Evolutionary conservation across 30 jellyfish, hydroid and myxozoan species (phyloP), one percentile per base, ranked within the genome.

Genomic region (Chrysaora quinquecirrha): DNA sequence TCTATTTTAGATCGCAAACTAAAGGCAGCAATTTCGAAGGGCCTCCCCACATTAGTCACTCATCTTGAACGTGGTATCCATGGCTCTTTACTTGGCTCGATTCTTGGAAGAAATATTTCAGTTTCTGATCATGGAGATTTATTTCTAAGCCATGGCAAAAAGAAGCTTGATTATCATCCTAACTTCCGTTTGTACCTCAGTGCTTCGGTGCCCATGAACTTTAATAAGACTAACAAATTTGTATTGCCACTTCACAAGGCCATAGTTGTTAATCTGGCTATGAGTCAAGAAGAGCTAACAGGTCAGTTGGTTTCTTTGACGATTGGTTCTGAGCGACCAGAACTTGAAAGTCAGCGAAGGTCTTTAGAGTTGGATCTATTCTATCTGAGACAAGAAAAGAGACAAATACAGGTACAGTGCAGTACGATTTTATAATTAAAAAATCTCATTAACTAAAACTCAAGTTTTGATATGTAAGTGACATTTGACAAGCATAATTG

Each of bases 331-430:
- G 96, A 76, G 67, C 80, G 75, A 48, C 96, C 96, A 1, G 85
- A 72, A 24, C 47, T 86, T 52, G 85, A 75, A 14, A 54, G 76
- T 30, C 96, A 77, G 29, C 64, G 80, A 46, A 64, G 84, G 32
- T 70, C 90, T 10, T 54, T 78, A 33, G 83, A 78, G 0, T 30
- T 86, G 23, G 96, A 86, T 48, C 22, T 77, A 72, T 65, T 29
- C 34, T 76, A 65, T 48, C 34, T 86, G 64, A 34, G 48, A 76
- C 38, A 77, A 48, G 90, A 86, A 30, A 34, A 23, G 25, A 70
- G 48, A 33, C 72, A 47, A 16, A 25, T 76, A 10, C 96, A 86
- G 86, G 96, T 86, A n/a, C n/a, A n/a, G n/a, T n/a, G n/a, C n/a
- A n/a, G n/a, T n/a, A n/a, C n/a, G n/a, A n/a, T n/a, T n/a, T n/a